Conservation (phyloP, 1,140 invertebrate genomes). For the Phymastichus coffea region DNA sequence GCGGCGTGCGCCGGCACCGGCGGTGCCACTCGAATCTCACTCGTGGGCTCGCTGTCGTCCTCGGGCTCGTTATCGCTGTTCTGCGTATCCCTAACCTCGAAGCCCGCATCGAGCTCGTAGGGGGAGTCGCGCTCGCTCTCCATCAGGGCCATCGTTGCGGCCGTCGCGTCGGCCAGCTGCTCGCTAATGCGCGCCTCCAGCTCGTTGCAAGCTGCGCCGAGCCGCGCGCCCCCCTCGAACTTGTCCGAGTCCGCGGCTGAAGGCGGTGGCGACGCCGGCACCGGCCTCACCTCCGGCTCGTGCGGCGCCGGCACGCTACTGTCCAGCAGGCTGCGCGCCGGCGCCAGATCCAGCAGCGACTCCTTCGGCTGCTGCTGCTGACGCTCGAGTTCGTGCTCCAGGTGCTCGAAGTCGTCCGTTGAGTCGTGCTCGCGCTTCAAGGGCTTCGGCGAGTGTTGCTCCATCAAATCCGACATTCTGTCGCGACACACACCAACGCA, state of each 20-base stretch:
- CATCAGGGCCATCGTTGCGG: conserved; percentile 57
- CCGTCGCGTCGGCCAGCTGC: conserved; percentile 42
- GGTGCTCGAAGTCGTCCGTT: conserved; percentile 70
- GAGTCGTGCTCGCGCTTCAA: conserved; percentile 59
- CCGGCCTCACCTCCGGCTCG: conserved; percentile 30
- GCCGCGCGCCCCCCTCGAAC: conserved; percentile 28
- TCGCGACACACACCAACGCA: too few species aligned
- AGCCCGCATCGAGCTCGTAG: background rate
- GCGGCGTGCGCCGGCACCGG: background rate
- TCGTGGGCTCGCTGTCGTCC: background rate
- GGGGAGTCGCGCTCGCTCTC: conserved; percentile 48
- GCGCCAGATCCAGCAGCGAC: conserved; percentile 13
- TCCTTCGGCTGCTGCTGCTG: conserved; percentile 22
- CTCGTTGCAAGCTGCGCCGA: conserved; percentile 33
- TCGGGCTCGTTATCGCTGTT: background rate
- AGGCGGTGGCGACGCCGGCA: conserved; percentile 50
- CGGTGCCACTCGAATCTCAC: background rate
- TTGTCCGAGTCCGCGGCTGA: conserved; percentile 46
- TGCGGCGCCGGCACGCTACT: conserved; percentile 30
- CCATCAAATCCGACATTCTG: conserved; percentile 22
- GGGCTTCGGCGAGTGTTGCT: background rate
- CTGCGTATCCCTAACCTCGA: background rate
- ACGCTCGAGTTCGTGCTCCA: conserved; percentile 56
- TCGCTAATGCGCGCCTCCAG: conserved; percentile 34
- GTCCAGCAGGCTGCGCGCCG: conserved; percentile 31